Conservation (phyloP, 2,888 invertebrate genomes). For the Thysanoteuthis rhombus region DNA sequence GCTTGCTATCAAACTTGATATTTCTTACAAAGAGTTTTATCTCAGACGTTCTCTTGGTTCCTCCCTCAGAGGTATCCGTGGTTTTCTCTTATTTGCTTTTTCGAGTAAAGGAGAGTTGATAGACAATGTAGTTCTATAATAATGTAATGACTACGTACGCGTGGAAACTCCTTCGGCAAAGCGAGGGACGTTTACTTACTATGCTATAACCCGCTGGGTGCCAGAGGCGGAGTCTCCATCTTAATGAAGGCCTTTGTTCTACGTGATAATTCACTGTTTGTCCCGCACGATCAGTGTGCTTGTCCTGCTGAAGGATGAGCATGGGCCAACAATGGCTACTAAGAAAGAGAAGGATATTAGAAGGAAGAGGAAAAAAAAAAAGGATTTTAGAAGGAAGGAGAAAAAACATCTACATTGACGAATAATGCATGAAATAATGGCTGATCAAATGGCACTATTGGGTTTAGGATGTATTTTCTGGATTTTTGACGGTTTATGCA, state of each 20-base stretch:
- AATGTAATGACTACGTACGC: slow-evolving; percentile 21
- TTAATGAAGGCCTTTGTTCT: slow-evolving; percentile 30
- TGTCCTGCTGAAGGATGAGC: slow-evolving; percentile 24
- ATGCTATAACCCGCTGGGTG: slow-evolving; percentile 22
- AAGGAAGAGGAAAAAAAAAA: neutral
- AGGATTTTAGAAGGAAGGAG: slow-evolving; percentile 13
- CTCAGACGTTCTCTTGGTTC: neutral
- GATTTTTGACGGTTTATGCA: neutral
- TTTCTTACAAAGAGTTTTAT: slow-evolving; percentile 14
- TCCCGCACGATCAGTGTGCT: slow-evolving; percentile 26
- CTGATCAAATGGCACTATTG: neutral
- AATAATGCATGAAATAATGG: neutral
- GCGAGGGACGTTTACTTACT: slow-evolving; percentile 26
- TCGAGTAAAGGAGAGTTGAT: neutral
- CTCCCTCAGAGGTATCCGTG: slow-evolving; percentile 20
- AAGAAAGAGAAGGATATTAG: slow-evolving; percentile 14
- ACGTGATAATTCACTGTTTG: slow-evolving; percentile 31
- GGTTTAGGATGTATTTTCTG: neutral
- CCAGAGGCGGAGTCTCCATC: slow-evolving; percentile 26
- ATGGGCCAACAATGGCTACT: neutral
- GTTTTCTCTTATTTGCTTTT: neutral
- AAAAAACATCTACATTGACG: neutral
- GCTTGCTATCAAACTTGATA: neutral
- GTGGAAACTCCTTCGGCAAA: slow-evolving; percentile 22
- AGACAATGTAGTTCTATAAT: neutral